Evolutionary conservation across 2,797 vertebrate genomes (phyloP).

Genomic region (Spheniscus humboldti): DNA sequence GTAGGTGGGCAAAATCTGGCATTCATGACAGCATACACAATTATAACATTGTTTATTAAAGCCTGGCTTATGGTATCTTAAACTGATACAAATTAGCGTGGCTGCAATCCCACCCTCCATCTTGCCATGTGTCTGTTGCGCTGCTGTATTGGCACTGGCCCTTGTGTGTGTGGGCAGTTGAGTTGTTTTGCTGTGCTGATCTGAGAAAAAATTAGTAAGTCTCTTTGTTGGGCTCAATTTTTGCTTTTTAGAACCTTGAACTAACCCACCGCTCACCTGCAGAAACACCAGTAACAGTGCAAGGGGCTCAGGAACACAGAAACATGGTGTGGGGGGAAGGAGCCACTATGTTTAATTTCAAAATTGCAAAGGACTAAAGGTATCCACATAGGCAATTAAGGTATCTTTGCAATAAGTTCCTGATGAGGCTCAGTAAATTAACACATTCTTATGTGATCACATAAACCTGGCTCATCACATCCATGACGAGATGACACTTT

Average conservation of each 20-base stretch:
- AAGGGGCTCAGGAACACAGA: background rate
- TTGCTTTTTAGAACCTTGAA: background rate
- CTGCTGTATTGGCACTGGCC: background rate
- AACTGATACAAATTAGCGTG: background rate
- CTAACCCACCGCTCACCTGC: background rate
- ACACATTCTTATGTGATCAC: background rate
- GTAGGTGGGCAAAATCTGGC: background rate
- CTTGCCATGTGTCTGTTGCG: background rate
- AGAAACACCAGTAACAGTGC: background rate
- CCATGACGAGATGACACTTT: background rate
- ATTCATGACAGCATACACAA: background rate
- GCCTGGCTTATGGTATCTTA: background rate
- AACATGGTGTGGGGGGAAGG: background rate
- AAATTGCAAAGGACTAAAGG: background rate
- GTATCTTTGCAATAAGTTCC: background rate
- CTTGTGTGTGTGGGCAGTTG: background rate
- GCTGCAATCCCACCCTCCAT: slow-evolving; percentile 14
- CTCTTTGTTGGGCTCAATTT: background rate
- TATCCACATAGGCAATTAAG: background rate
- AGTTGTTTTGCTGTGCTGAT: background rate
- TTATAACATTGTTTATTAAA: background rate
- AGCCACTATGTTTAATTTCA: background rate
- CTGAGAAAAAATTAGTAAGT: background rate
- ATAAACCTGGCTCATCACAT: background rate
- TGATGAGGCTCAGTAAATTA: background rate